Evolutionary conservation across 2,888 invertebrate genomes (phyloP).

Genomic region (Spisula subtruncata): DNA sequence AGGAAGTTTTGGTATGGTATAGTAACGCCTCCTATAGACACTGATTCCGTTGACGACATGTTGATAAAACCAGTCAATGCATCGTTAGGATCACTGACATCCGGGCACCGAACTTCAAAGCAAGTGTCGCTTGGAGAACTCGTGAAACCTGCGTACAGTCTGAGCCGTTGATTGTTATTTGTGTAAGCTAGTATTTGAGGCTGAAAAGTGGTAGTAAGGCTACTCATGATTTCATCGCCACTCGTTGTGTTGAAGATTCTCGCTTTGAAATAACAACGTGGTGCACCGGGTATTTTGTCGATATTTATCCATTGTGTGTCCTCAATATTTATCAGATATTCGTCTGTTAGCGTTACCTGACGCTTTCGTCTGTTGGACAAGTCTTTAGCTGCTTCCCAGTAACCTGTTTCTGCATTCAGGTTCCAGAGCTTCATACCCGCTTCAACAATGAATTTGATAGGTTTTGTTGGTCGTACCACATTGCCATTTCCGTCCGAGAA

Average conservation of each 20-base stretch:
- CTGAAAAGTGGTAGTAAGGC: conserved; percentile 30
- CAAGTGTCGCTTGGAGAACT: conserved; percentile 42
- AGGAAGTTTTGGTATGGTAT: conserved; percentile 30
- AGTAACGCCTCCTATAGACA: conserved; percentile 47
- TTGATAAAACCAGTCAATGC: conserved; percentile 46
- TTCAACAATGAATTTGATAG: conserved; percentile 14
- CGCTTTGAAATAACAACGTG: conserved; percentile 57
- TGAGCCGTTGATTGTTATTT: conserved; percentile 21
- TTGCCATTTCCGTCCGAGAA: conserved; percentile 12
- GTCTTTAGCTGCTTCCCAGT: conserved; percentile 11
- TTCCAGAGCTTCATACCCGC: conserved; percentile 46
- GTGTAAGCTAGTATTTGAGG: conserved; percentile 39
- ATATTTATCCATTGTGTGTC: conserved; percentile 49
- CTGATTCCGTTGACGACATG: conserved; percentile 45
- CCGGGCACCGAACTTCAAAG: conserved; percentile 54
- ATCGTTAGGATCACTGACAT: conserved; percentile 26
- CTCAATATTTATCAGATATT: conserved; percentile 26
- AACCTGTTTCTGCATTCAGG: conserved; percentile 4
- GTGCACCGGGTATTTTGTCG: conserved; percentile 48
- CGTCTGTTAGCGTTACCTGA: conserved; percentile 20
- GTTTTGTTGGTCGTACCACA: not conserved
- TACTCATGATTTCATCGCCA: conserved; percentile 20
- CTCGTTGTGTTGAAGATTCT: conserved; percentile 47
- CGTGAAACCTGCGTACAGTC: conserved; percentile 40
- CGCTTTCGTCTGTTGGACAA: conserved; percentile 30